These are phyloP conservation scores for Halcyon malimbica DNA, from an alignment of 2,113 vertebrate genomes.

Conservation along the genomic window DNA sequence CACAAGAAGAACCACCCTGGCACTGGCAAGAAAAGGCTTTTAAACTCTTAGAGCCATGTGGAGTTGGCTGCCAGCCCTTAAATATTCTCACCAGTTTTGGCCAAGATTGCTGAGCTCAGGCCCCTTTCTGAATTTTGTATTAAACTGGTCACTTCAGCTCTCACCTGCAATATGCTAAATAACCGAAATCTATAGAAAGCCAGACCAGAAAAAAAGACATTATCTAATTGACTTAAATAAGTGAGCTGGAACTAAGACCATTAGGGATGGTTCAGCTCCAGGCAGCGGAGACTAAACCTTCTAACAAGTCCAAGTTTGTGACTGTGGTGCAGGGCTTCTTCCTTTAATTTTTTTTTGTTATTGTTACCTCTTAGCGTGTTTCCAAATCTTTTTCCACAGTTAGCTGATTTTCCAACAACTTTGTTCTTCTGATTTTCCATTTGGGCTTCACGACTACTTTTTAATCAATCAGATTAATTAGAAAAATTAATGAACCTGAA, in stretches of 20 bases:
- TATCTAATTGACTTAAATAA: not conserved
- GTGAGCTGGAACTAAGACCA: not conserved
- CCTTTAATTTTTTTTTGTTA: no score
- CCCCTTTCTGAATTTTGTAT: not conserved
- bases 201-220: not conserved
- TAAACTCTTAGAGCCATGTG: not conserved
- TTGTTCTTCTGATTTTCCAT: not conserved
- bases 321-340: not conserved
- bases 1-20: no score
- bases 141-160: not conserved
- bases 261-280: not conserved
- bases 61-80: not conserved
- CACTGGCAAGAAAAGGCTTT: not conserved
- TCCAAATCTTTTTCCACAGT: not conserved
- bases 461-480: conserved; percentile 54
- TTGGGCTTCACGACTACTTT: not conserved
- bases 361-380: not conserved
- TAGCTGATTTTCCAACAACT: not conserved
- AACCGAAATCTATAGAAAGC: not conserved
- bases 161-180: not conserved
- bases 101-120: not conserved
- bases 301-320: not conserved
- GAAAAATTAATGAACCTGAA: conserved; percentile 30
- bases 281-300: not conserved
- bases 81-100: not conserved